Evolutionary conservation across 2,888 invertebrate genomes (phyloP).

Genomic region (Drosophila monieri): DNA sequence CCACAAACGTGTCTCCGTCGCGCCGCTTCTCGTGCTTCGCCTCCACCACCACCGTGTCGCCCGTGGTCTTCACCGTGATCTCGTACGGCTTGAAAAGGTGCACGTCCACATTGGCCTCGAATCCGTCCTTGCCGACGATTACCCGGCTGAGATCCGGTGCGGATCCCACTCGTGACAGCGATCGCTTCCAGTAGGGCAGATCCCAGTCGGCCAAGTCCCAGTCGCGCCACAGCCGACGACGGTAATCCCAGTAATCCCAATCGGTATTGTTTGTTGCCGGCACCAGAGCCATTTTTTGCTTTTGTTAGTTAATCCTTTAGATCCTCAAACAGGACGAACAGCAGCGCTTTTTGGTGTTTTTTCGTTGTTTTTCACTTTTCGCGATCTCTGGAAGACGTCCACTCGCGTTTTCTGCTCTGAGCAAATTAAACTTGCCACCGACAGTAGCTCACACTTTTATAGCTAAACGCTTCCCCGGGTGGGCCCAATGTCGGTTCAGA

Average conservation of each 20-base stretch:
- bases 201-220: slow-evolving; percentile 82
- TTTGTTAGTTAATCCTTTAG: slow-evolving; percentile 20
- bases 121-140: slow-evolving; percentile 87
- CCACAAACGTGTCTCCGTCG: slow-evolving; percentile 90
- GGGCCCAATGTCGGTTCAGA: slow-evolving; percentile 25
- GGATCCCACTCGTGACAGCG: slow-evolving; percentile 81
- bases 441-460: slow-evolving; percentile 78
- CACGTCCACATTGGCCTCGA: slow-evolving; percentile 88
- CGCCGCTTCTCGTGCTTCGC: slow-evolving; percentile 89
- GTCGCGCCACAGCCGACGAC: slow-evolving; percentile 82
- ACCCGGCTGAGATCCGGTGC: slow-evolving; percentile 83
- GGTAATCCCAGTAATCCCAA: slow-evolving; percentile 83
- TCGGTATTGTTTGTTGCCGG: slow-evolving; percentile 77
- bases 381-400: slow-evolving; percentile 62
- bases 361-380: slow-evolving; percentile 11
- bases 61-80: slow-evolving; percentile 88
- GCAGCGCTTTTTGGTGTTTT: slow-evolving; percentile 49
- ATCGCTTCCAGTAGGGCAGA: slow-evolving; percentile 82
- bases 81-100: slow-evolving; percentile 89
- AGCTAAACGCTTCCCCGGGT: slow-evolving; percentile 48
- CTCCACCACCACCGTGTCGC: slow-evolving; percentile 87
- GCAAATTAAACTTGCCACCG: slow-evolving; percentile 81
- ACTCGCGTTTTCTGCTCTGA: slow-evolving; percentile 79
- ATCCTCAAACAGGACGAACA: slow-evolving; percentile 56
- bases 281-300: slow-evolving; percentile 77